phyloP scores from a whole-genome alignment of 2,888 invertebrate genomes.

The Latrodectus hesperus region DNA sequence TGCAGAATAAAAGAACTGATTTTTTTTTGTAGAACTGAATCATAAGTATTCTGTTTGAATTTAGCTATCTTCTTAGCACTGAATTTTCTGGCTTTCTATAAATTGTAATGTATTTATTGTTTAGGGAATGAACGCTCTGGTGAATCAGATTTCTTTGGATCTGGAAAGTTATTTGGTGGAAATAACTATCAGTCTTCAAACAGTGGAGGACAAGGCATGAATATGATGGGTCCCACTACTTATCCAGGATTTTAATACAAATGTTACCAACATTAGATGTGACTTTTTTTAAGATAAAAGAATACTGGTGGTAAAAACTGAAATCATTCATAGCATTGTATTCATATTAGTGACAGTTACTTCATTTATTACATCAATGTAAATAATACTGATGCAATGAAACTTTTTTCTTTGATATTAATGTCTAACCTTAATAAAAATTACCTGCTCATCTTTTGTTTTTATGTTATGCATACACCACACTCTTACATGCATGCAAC shows the following conservation, averaged over 20 bases:
- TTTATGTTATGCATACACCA: no score
- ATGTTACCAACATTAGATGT: no score
- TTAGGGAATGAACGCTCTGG: slow-evolving; percentile 32
- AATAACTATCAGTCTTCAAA: slow-evolving; percentile 45
- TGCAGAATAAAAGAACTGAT: background rate
- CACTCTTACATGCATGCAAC: no score
- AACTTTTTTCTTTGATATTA: no score
- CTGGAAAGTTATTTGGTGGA: slow-evolving; percentile 63
- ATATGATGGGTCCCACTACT: slow-evolving; percentile 64
- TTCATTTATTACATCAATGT: no score
- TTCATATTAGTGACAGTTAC: no score
- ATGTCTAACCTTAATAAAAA: no score
- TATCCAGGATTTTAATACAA: slow-evolving; percentile 61
- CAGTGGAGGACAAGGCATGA: slow-evolving; percentile 32
- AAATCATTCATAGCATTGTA: no score
- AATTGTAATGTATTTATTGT: background rate
- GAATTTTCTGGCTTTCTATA: background rate
- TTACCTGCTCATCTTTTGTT: no score
- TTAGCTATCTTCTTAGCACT: background rate
- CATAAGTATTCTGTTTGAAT: background rate
- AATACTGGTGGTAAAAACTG: no score
- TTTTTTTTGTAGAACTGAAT: background rate
- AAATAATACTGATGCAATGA: no score
- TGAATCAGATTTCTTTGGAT: slow-evolving; percentile 61
- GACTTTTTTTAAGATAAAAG: no score